Evolutionary conservation across 2,888 invertebrate species (phyloP).

Genomic region (Limenitis camilla): DNA sequence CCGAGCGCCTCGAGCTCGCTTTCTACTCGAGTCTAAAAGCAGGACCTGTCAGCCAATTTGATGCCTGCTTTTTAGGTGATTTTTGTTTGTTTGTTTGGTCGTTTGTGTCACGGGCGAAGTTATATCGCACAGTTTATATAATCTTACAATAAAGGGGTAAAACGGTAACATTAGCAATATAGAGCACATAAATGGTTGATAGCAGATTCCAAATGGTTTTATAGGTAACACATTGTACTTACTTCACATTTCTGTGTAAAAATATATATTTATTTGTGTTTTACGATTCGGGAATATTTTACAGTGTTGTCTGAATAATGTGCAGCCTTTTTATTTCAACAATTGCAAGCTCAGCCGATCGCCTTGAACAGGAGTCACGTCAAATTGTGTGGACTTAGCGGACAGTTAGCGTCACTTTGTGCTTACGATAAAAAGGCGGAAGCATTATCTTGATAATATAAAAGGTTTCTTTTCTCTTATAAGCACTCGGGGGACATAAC

Average conservation of each 20-base stretch:
- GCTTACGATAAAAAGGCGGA: conserved; percentile 24
- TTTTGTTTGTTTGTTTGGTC: not conserved
- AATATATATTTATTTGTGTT: not conserved
- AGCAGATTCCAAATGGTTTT: not conserved
- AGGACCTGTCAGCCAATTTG: conserved; percentile 70
- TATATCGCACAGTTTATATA: not conserved
- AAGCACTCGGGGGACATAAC: conserved; percentile 30
- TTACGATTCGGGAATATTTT: not conserved
- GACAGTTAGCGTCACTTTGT: conserved; percentile 24
- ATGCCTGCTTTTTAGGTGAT: conserved; percentile 21
- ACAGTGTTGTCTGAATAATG: not conserved
- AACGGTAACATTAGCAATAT: not conserved
- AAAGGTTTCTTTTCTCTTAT: conserved; percentile 10
- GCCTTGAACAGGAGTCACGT: conserved; percentile 12
- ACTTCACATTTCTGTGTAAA: not conserved
- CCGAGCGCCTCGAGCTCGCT: conserved; percentile 54
- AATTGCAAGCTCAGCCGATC: conserved; percentile 17
- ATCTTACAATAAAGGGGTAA: not conserved
- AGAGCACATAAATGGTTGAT: not conserved
- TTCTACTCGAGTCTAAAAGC: conserved; percentile 72
- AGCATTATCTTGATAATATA: conserved; percentile 16
- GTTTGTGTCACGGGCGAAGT: conserved; percentile 30
- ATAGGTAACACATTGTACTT: conserved; percentile 4
- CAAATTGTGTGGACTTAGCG: conserved; percentile 15
- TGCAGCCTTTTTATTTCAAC: not conserved